phyloP scores from a whole-genome alignment of 1,140 invertebrate genomes.

The Matsumurasca onukii region DNA sequence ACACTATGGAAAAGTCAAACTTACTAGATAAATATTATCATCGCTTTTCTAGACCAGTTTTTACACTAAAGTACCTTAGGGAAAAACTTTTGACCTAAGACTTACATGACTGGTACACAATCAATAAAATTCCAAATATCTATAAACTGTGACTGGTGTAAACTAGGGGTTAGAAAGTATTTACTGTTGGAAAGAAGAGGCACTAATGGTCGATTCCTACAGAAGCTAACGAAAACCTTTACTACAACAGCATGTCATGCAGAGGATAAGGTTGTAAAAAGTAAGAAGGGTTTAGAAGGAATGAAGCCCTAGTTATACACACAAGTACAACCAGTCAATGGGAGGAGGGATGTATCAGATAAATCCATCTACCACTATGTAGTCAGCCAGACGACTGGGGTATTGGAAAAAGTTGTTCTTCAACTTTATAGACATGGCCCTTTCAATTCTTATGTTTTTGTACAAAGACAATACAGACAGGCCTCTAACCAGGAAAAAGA shows the following conservation, averaged over 20 bases:
- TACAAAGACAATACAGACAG: not conserved
- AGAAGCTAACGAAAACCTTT: slow-evolving; percentile 9
- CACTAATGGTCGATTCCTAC: not conserved
- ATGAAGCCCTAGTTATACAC: not conserved
- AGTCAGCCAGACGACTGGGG: not conserved
- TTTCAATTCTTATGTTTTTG: not conserved
- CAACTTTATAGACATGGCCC: not conserved
- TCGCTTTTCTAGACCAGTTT: not conserved
- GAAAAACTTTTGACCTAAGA: not conserved
- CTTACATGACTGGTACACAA: slow-evolving; percentile 20
- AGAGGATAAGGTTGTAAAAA: not conserved
- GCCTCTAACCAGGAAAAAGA: not conserved
- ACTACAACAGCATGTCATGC: not conserved
- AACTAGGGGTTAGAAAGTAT: not conserved
- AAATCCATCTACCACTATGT: slow-evolving; percentile 3
- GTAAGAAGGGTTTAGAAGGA: not conserved
- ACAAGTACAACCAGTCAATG: slow-evolving; percentile 13
- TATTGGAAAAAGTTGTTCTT: slow-evolving; percentile 12
- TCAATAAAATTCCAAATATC: slow-evolving; percentile 16
- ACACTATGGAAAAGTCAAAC: not conserved
- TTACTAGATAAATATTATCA: slow-evolving; percentile 2
- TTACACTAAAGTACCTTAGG: slow-evolving; percentile 19
- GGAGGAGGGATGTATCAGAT: not conserved
- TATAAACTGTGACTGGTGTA: not conserved
- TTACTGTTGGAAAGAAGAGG: not conserved